Percentiles rank a stretch among this genome's conserved stretches.
Conservation (phyloP, 2,797 vertebrate species). For the Parambassis ranga region DNA sequence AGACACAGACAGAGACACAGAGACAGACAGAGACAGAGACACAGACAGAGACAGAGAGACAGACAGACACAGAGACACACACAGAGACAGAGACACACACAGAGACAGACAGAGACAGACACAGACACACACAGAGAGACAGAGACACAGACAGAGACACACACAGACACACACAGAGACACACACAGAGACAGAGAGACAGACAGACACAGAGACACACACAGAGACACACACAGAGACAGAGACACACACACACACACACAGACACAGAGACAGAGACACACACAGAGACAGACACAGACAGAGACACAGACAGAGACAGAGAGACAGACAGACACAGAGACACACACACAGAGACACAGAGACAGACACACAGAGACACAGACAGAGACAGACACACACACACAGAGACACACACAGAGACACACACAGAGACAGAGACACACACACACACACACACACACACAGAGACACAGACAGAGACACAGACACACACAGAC, state of each 20-base stretch:
- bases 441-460: background rate
- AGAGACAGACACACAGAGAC: too few relatives aligned
- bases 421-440: rapidly evolving
- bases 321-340: background rate
- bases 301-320: background rate
- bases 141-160: rapidly evolving
- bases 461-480: background rate
- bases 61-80: background rate
- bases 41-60: background rate
- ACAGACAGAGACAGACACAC: too few relatives aligned
- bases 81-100: background rate
- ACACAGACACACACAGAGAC: background rate
- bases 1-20: background rate
- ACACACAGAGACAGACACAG: background rate
- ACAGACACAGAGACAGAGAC: background rate
- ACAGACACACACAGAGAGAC: background rate
- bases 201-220: background rate
- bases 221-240: too few relatives aligned
- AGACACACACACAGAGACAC: background rate
- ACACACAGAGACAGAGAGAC: background rate
- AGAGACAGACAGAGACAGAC: too few relatives aligned
- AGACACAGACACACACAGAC: background rate
- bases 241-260: too few relatives aligned
- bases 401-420: background rate
- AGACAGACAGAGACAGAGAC: too few relatives aligned